These are phyloP conservation scores for Anas flavirostris DNA, from an alignment of 2,797 vertebrate genomes.

Conservation along the genomic window DNA sequence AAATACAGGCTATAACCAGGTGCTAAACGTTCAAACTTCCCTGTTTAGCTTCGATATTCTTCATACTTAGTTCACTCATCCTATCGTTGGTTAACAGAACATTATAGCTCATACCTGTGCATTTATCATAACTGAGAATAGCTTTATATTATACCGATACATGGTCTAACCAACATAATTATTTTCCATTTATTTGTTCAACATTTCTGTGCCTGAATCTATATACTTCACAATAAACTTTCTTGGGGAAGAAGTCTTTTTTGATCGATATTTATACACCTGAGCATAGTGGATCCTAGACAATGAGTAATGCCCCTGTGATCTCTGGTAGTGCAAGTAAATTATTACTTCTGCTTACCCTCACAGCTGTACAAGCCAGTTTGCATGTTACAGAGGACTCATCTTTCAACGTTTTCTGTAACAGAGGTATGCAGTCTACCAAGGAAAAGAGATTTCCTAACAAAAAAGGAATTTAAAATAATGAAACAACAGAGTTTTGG, in stretches of 20 bases:
- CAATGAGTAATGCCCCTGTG: background rate
- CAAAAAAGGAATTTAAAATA: background rate
- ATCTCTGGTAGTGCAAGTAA: background rate
- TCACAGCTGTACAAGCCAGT: conserved; percentile 92
- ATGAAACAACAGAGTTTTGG: background rate
- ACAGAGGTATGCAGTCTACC: conserved; percentile 89
- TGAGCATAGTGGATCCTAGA: background rate
- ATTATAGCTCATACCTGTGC: background rate
- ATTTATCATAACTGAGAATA: background rate
- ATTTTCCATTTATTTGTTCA: background rate
- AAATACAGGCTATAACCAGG: background rate
- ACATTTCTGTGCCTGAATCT: background rate
- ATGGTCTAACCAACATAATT: background rate
- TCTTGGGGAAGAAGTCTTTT: background rate
- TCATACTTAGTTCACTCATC: background rate
- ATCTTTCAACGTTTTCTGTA: conserved; percentile 90
- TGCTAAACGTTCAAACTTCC: fast-evolving
- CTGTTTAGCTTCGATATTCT: background rate
- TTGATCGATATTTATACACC: background rate
- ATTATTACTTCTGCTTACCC: conserved; percentile 80
- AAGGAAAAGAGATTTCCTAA: conserved; percentile 90
- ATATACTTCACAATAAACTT: background rate
- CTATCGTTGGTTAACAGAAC: background rate
- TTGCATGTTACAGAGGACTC: conserved; percentile 97
- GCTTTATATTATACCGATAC: background rate